phyloP scores from a whole-genome alignment of 2,888 invertebrate genomes.

The Lepidocyrtoides sp. region DNA sequence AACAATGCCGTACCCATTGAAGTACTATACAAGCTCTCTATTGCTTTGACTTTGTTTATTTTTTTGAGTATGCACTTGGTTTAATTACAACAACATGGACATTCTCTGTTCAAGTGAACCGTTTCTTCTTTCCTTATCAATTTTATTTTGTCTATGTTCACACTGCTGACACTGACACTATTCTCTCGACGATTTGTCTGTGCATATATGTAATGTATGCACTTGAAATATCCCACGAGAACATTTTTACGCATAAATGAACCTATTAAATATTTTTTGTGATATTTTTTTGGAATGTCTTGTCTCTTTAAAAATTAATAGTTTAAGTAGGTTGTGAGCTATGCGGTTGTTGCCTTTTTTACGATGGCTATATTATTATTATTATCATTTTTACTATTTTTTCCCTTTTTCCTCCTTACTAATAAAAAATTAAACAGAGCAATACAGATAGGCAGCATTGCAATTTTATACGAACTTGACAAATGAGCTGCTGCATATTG shows the following conservation, averaged over 20 bases:
- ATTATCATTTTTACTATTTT: too few relatives aligned
- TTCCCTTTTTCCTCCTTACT: neutral
- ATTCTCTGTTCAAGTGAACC: neutral
- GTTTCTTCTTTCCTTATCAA: neutral
- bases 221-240: too few relatives aligned
- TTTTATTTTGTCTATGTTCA: neutral
- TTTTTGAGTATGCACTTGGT: neutral
- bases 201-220: neutral
- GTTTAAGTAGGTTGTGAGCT: too few relatives aligned
- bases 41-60: neutral
- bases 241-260: too few relatives aligned
- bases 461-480: neutral
- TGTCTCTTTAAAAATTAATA: too few relatives aligned
- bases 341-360: too few relatives aligned
- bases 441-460: neutral
- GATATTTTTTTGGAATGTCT: too few relatives aligned
- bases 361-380: too few relatives aligned
- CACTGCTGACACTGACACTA: conserved; percentile 34
- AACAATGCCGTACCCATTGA: too few relatives aligned
- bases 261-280: too few relatives aligned
- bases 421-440: neutral
- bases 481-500: neutral
- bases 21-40: too few relatives aligned
- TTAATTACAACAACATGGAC: neutral
- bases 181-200: neutral